phyloP scores from a whole-genome alignment of 1,140 invertebrate genomes.

The Leucophenga varia region DNA sequence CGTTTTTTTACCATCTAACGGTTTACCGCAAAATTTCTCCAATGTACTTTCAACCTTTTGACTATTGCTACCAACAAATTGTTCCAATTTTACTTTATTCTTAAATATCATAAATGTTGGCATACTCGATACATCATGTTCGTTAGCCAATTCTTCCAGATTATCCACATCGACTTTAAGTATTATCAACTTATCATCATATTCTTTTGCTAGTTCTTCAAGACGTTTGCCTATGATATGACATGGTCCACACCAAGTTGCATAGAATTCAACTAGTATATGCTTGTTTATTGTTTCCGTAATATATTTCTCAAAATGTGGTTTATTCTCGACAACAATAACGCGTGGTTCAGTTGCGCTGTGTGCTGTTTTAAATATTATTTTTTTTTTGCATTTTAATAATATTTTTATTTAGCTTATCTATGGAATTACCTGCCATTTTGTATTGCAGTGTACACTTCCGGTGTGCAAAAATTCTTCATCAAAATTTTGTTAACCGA shows the following conservation, averaged over 20 bases:
- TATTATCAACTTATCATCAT: constrained; percentile 49
- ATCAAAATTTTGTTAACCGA: too few relatives aligned
- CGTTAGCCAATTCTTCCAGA: constrained; percentile 74
- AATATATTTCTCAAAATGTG: constrained; percentile 70
- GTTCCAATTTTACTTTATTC: constrained; percentile 68
- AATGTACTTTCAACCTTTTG: constrained; percentile 63
- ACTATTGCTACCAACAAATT: constrained; percentile 77
- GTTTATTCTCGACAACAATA: constrained; percentile 56
- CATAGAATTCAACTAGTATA: constrained; percentile 76
- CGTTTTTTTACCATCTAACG: constrained; percentile 6
- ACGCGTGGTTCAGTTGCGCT: too few relatives aligned
- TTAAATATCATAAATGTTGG: constrained; percentile 93
- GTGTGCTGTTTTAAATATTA: too few relatives aligned
- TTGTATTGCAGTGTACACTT: too few relatives aligned
- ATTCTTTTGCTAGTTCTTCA: constrained; percentile 65
- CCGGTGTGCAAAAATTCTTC: too few relatives aligned
- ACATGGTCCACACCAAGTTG: constrained; percentile 87
- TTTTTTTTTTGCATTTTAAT: too few relatives aligned
- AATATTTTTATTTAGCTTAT: too few relatives aligned
- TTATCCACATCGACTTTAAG: constrained; percentile 92
- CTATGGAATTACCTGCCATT: too few relatives aligned
- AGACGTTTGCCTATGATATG: constrained; percentile 82
- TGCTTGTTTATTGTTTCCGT: constrained; percentile 75
- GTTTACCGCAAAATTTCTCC: constrained; percentile 57
- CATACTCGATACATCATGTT: constrained; percentile 84